phyloP scores from a whole-genome alignment of 1,140 invertebrate species.

The Ceratosolen solmsi region DNA sequence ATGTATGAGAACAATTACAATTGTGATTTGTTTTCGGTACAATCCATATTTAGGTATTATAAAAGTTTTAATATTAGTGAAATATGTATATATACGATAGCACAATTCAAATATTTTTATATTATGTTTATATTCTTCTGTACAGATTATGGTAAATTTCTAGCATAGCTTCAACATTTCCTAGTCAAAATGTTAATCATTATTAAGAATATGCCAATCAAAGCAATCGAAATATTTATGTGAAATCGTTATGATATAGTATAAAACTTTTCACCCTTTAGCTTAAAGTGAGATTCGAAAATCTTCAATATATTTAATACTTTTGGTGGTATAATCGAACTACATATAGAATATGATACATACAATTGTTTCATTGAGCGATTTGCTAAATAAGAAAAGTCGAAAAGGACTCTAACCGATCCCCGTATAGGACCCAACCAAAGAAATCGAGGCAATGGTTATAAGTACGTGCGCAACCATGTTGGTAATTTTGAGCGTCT shows the following conservation, averaged over 20 bases:
- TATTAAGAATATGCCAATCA: not conserved
- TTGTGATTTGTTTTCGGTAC: not conserved
- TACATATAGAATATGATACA: not conserved
- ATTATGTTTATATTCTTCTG: too few species aligned
- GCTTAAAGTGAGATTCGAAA: not conserved
- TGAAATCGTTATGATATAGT: not conserved
- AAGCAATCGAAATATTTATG: not conserved
- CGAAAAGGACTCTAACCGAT: slow-evolving; percentile 45
- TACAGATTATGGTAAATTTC: not conserved
- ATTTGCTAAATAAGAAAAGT: slow-evolving; percentile 40
- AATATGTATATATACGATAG: not conserved
- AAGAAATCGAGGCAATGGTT: not conserved
- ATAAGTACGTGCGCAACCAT: not conserved
- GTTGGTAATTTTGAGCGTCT: not conserved
- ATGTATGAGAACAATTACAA: slow-evolving; percentile 1
- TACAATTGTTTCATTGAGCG: not conserved
- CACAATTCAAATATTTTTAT: not conserved
- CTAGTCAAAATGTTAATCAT: not conserved
- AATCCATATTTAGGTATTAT: not conserved
- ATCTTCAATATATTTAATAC: not conserved
- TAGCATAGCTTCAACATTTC: not conserved
- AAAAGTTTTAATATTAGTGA: not conserved
- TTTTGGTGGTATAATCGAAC: not conserved
- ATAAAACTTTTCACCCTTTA: not conserved
- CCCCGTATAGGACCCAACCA: not conserved